These are phyloP conservation scores for Gila robusta DNA, from an alignment of 2,797 vertebrate genomes.

Conservation along the genomic window DNA sequence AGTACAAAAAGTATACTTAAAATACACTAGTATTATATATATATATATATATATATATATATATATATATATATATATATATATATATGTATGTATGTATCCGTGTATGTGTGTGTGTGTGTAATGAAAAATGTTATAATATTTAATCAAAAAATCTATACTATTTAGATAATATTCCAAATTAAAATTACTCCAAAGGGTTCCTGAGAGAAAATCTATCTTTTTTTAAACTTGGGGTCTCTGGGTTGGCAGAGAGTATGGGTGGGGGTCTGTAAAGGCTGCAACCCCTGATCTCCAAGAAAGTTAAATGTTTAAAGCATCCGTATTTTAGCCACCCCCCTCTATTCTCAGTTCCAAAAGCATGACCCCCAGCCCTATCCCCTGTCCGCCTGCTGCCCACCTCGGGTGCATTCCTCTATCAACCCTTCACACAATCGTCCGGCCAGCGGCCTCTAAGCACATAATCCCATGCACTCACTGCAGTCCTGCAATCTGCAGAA, in stretches of 20 bases:
- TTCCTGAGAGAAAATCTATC: background rate
- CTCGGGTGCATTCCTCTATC: constrained; percentile 57
- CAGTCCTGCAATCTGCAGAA: constrained; percentile 55
- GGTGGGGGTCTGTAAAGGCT: background rate
- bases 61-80: too few relatives aligned
- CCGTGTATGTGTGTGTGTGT: too few relatives aligned
- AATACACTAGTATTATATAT: too few relatives aligned
- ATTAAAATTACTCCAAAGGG: background rate
- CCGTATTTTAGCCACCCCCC: constrained; percentile 21
- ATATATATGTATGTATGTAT: too few relatives aligned
- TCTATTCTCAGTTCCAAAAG: background rate
- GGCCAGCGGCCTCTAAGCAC: constrained; percentile 55
- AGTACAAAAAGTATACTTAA: too few relatives aligned
- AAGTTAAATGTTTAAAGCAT: constrained; percentile 9
- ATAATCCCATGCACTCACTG: constrained; percentile 61
- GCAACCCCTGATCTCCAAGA: constrained; percentile 6
- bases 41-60: too few relatives aligned
- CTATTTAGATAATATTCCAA: too few relatives aligned
- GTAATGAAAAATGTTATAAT: too few relatives aligned
- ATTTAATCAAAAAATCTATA: too few relatives aligned
- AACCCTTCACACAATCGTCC: constrained; percentile 56
- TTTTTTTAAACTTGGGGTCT: background rate
- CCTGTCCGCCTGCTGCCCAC: constrained; percentile 48
- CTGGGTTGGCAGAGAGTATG: background rate
- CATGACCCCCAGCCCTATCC: constrained; percentile 40